A percentile compares a stretch with the other conserved stretches of the same genome.
These are phyloP conservation scores for Glyphotaelius pellucidus DNA, from an alignment of 2,888 invertebrate species.

Conservation along the genomic window DNA sequence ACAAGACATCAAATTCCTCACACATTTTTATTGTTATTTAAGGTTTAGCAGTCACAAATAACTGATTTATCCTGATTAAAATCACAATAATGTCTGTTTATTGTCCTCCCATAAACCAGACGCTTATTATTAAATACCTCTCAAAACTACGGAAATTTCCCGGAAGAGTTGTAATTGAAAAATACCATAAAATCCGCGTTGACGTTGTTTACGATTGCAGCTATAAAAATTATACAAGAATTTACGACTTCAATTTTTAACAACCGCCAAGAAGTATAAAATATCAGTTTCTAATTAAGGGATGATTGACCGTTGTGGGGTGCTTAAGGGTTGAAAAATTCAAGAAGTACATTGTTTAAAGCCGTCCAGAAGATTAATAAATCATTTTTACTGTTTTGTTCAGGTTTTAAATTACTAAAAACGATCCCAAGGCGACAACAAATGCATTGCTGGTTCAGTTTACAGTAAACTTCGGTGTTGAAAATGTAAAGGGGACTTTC, in stretches of 20 bases:
- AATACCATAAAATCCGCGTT: neutral
- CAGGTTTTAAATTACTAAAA: neutral
- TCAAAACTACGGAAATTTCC: neutral
- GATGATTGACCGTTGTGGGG: constrained; percentile 17
- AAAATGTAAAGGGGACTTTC: neutral
- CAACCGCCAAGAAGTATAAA: neutral
- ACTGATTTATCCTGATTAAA: neutral
- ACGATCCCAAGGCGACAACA: neutral
- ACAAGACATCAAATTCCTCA: neutral
- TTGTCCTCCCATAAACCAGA: neutral
- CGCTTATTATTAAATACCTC: neutral
- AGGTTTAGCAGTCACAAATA: neutral
- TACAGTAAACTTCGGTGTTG: neutral
- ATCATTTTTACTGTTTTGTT: neutral
- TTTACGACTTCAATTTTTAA: constrained; percentile 10
- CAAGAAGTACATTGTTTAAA: neutral
- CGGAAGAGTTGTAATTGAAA: constrained; percentile 21
- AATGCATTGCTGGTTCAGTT: neutral
- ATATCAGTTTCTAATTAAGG: constrained; percentile 20
- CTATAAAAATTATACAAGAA: constrained; percentile 1
- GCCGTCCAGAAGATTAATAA: neutral
- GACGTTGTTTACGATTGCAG: neutral
- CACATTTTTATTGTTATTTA: neutral
- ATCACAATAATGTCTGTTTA: neutral
- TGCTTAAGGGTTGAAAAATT: constrained; percentile 3